These are phyloP conservation scores for Tor tambroides DNA, from an alignment of 2,113 vertebrate species.

Conservation along the genomic window DNA sequence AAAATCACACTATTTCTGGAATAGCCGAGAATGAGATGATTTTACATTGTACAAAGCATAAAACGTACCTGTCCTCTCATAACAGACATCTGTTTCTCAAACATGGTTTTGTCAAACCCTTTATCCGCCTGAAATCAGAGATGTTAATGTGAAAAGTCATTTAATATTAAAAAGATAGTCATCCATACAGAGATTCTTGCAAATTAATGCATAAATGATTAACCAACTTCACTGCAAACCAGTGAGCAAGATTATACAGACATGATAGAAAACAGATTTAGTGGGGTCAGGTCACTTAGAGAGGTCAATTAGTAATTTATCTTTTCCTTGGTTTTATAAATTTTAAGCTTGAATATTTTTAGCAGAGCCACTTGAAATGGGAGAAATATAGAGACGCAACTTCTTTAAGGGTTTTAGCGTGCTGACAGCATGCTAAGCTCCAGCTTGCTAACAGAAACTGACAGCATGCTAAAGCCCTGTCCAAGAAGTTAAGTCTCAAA, in stretches of 20 bases:
- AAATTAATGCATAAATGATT: background rate
- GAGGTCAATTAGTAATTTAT: background rate
- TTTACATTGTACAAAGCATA: background rate
- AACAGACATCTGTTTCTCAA: constrained; percentile 98
- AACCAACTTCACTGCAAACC: background rate
- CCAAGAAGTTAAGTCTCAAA: background rate
- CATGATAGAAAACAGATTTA: background rate
- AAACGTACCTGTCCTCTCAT: constrained; percentile 96
- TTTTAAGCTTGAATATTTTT: background rate
- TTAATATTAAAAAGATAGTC: background rate
- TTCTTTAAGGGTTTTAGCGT: background rate
- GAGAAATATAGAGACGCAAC: background rate
- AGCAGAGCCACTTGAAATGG: background rate
- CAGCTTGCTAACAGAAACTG: constrained; percentile 18
- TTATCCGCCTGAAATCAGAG: constrained; percentile 81
- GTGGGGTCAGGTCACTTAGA: background rate
- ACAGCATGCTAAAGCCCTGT: constrained; percentile 17
- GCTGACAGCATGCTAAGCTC: constrained; percentile 18
- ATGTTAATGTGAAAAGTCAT: background rate
- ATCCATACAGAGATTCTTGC: background rate
- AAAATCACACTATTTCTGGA: background rate
- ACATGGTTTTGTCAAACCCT: constrained; percentile 93
- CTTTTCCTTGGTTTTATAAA: too few relatives aligned
- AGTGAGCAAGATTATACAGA: background rate
- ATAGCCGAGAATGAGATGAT: background rate